These are phyloP conservation scores for Cremastinae sp. DNA, from an alignment of 2,888 invertebrate genomes.

Conservation along the genomic window DNA sequence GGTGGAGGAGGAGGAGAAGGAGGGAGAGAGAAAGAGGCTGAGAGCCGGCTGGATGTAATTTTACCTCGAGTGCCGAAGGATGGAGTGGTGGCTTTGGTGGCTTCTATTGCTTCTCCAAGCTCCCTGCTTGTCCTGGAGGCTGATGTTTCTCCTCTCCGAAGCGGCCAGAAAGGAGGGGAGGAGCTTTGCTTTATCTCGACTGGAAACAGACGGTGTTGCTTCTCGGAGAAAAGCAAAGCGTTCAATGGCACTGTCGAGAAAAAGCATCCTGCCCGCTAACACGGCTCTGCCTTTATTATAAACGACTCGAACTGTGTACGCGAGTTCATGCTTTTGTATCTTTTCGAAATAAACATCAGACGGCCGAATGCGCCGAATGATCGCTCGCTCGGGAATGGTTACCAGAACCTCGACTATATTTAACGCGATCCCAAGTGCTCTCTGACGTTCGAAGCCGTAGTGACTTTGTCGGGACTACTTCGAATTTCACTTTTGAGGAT, in stretches of 20 bases:
- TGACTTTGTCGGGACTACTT: neutral
- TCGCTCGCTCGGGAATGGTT: slow-evolving; percentile 27
- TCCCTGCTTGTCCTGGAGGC: slow-evolving; percentile 37
- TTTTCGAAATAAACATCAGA: slow-evolving; percentile 44
- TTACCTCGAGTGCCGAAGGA: slow-evolving; percentile 62
- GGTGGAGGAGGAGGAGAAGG: slow-evolving; percentile 6
- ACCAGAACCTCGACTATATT: slow-evolving; percentile 10
- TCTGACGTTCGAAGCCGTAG: slow-evolving; percentile 5
- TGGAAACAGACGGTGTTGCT: slow-evolving; percentile 57
- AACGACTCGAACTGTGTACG: slow-evolving; percentile 31
- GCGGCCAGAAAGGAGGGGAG: slow-evolving; percentile 14
- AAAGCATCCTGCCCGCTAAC: slow-evolving; percentile 10
- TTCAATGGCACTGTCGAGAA: slow-evolving; percentile 18
- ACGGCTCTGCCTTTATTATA: slow-evolving; percentile 44
- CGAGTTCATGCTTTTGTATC: slow-evolving; percentile 12
- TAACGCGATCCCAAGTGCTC: slow-evolving; percentile 1
- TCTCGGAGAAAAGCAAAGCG: slow-evolving; percentile 34
- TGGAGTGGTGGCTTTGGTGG: slow-evolving; percentile 59
- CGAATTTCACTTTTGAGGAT: neutral
- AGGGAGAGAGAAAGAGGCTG: slow-evolving; percentile 36
- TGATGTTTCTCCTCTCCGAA: slow-evolving; percentile 34
- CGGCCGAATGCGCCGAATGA: slow-evolving; percentile 23
- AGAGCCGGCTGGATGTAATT: slow-evolving; percentile 60
- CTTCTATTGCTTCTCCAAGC: slow-evolving; percentile 53
- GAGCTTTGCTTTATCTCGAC: slow-evolving; percentile 59